Percentiles rank a stretch among this genome's conserved stretches.
Evolutionary conservation across 2,113 vertebrate genomes (phyloP).

Genomic region (Prietella phreatophila): DNA sequence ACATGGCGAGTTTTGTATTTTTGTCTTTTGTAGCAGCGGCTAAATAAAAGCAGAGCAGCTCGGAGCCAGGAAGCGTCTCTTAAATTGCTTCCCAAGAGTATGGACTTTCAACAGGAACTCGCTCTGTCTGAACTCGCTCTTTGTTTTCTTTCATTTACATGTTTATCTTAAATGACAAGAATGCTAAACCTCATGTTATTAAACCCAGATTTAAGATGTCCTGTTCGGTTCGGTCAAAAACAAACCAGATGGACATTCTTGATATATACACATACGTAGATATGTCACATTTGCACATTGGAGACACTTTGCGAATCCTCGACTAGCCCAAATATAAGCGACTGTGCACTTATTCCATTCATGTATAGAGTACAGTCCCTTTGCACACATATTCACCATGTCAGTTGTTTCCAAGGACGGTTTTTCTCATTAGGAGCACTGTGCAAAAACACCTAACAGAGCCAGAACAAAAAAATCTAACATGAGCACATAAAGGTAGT

Average conservation of each 20-base stretch:
- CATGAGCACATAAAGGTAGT: not conserved
- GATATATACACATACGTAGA: not conserved
- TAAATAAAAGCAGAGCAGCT: constrained; percentile 21
- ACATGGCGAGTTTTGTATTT: constrained; percentile 9
- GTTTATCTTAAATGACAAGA: not conserved
- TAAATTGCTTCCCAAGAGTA: not conserved
- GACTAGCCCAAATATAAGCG: not conserved
- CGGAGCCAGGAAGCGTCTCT: not conserved
- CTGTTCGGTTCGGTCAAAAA: not conserved
- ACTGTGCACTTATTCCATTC: not conserved
- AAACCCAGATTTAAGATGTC: not conserved
- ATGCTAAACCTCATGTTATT: not conserved
- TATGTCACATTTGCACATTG: not conserved
- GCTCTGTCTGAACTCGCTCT: not conserved
- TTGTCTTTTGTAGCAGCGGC: not conserved
- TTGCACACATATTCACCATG: not conserved
- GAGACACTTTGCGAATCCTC: not conserved
- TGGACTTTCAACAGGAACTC: constrained; percentile 8
- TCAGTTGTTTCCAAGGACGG: not conserved
- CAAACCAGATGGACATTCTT: not conserved
- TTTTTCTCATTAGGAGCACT: not conserved
- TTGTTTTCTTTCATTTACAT: constrained; percentile 19
- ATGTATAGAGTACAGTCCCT: too few relatives aligned
- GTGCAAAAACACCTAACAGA: not conserved
- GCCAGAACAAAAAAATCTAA: not conserved